These are phyloP conservation scores for Eulemur coronatus DNA, from an alignment of 2,797 vertebrate species.

Conservation along the genomic window DNA sequence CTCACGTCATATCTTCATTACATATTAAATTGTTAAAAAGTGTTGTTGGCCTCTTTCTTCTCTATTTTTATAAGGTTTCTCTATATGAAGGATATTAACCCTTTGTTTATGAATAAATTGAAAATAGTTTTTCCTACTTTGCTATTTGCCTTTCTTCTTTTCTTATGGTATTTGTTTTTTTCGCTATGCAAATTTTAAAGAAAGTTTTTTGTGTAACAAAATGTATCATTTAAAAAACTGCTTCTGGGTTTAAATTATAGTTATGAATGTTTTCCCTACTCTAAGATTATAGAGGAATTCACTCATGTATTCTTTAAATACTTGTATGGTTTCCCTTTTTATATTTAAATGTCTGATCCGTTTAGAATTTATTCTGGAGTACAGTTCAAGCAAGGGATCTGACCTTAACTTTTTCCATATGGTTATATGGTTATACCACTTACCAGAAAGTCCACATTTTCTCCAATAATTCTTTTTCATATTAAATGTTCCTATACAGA, in stretches of 20 bases:
- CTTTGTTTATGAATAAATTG: background rate
- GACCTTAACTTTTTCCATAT: background rate
- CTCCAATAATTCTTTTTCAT: background rate
- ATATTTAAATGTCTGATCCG: background rate
- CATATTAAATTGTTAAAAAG: background rate
- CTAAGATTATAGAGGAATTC: background rate
- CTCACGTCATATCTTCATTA: background rate
- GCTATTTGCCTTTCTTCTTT: background rate
- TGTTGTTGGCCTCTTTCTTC: background rate
- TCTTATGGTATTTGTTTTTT: background rate
- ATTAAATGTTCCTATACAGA: background rate
- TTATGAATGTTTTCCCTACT: background rate
- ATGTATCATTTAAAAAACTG: background rate
- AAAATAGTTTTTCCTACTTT: background rate
- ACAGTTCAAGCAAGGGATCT: background rate
- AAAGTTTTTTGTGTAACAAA: background rate
- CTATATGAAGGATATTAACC: background rate
- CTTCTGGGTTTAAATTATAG: background rate
- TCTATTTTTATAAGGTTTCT: background rate
- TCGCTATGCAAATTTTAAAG: background rate
- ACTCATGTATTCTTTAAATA: background rate
- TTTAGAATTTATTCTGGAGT: background rate
- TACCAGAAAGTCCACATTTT: background rate
- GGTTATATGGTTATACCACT: background rate
- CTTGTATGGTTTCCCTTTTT: background rate